Evolutionary conservation across 1,140 invertebrate species (phyloP).

Genomic region (Tetramorium parvispinum): DNA sequence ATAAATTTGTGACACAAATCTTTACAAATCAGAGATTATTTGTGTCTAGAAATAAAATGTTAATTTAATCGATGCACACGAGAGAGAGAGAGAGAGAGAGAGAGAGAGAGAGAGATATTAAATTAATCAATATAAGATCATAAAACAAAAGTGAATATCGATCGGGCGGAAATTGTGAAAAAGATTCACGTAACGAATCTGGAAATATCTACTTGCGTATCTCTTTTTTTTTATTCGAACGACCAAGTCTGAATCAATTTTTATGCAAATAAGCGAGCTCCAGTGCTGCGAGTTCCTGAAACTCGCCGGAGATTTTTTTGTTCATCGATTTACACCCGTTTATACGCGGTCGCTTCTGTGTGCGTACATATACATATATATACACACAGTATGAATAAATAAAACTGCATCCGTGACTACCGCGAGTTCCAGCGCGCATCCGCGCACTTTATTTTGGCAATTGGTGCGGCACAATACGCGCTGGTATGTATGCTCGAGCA

Average conservation of each 20-base stretch:
- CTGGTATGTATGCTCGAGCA: slow-evolving; percentile 38
- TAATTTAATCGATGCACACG: neutral
- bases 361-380: neutral
- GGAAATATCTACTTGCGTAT: slow-evolving; percentile 5
- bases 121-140: slow-evolving; percentile 29
- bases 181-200: slow-evolving; percentile 63
- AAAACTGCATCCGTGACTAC: slow-evolving; percentile 61
- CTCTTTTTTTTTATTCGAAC: slow-evolving; percentile 14
- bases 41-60: neutral
- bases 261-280: slow-evolving; percentile 69
- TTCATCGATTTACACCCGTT: slow-evolving; percentile 70
- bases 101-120: neutral
- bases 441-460: slow-evolving; percentile 17
- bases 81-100: too few relatives aligned
- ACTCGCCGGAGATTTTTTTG: slow-evolving; percentile 45
- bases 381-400: slow-evolving; percentile 1
- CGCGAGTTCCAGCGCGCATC: slow-evolving; percentile 32
- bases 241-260: slow-evolving; percentile 67
- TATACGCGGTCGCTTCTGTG: neutral
- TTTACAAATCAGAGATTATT: neutral
- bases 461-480: neutral
- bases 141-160: slow-evolving; percentile 57
- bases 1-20: neutral
- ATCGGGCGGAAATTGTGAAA: slow-evolving; percentile 26
- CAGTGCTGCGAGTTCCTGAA: slow-evolving; percentile 11